These are phyloP conservation scores for Amphimallon solstitiale DNA, from an alignment of 2,888 invertebrate genomes.

Conservation along the genomic window DNA sequence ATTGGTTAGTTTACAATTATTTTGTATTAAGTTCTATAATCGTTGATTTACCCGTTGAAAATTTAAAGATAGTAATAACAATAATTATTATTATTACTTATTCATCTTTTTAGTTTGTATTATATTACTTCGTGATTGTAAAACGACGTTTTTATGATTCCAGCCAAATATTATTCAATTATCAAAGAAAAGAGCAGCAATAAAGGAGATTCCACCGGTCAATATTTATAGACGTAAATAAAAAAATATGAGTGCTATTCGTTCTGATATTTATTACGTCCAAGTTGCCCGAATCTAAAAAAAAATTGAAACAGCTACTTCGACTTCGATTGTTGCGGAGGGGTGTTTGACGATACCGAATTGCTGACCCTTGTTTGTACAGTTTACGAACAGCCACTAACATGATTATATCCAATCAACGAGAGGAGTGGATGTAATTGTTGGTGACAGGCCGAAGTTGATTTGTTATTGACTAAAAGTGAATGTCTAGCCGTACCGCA, in stretches of 20 bases:
- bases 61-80: no score
- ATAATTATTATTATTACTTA: no score
- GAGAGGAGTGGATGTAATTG: constrained; percentile 60
- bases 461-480: constrained; percentile 59
- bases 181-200: constrained; percentile 1
- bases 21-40: no score
- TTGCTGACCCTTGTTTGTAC: constrained; percentile 61
- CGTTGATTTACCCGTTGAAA: no score
- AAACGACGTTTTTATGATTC: no score
- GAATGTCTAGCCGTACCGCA: constrained; percentile 18
- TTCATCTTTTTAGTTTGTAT: no score
- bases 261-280: constrained; percentile 14
- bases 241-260: constrained; percentile 1
- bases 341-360: constrained; percentile 40
- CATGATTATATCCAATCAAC: constrained; percentile 62
- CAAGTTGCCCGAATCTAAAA: constrained; percentile 1
- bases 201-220: constrained; percentile 15
- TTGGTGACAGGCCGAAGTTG: constrained; percentile 59
- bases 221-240: constrained; percentile 19
- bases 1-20: no score
- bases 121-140: no score
- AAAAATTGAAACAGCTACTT: not conserved
- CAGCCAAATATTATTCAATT: constrained; percentile 2
- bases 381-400: constrained; percentile 62
- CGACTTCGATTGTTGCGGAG: not conserved